Evolutionary conservation across 2,797 vertebrate genomes (phyloP), one percentile per base, ranked within the genome.

Genomic region (Syndactyla subalaris): DNA sequence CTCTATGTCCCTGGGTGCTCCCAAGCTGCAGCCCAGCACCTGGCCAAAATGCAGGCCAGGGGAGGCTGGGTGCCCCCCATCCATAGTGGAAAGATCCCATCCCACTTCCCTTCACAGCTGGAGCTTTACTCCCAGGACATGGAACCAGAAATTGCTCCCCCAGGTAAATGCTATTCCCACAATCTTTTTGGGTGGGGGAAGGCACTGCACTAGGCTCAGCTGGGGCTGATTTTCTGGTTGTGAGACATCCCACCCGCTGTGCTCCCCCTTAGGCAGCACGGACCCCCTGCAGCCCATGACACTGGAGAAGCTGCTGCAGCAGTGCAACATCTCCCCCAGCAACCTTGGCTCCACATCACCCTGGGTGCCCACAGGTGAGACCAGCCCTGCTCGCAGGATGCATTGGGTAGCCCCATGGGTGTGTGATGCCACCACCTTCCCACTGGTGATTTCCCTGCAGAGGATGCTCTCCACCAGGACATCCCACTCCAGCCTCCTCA

Each of bases 251-350:
- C 14, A 43, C 34, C 19, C 2, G 2, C 36, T 73, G 36, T 90
- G 18, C 23, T 29, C 5, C 21, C 5, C 24, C 14, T 10, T 41
- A 94, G 91, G 19, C 45, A 55, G 21, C 24, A 27, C 8, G 0
- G 4, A 77, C 14, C 6, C 45, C 0, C 0, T 23, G 3, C 43
- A 8, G 29, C 9, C 57, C 18, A 3, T 2, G 0, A 0, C 0
- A 2, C 48, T 74, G 68, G 82, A 84, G 65, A 10, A 74, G 1
- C 79, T 96, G 72, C 59, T 96, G 85, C 34, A 92, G 81, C 72
- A 61, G 1, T 95, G 95, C 17, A 29, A 81, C 34, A 96, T 96
- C 85, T 77, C 88, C 12, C 4, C 48, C 20, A 2, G 1, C 0
- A 0, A 70, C 32, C 3, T 38, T 4, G 48, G 0, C 2, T 1